Evolutionary conservation across 2,113 vertebrate genomes (phyloP).

Genomic region (Phoxinus phoxinus): DNA sequence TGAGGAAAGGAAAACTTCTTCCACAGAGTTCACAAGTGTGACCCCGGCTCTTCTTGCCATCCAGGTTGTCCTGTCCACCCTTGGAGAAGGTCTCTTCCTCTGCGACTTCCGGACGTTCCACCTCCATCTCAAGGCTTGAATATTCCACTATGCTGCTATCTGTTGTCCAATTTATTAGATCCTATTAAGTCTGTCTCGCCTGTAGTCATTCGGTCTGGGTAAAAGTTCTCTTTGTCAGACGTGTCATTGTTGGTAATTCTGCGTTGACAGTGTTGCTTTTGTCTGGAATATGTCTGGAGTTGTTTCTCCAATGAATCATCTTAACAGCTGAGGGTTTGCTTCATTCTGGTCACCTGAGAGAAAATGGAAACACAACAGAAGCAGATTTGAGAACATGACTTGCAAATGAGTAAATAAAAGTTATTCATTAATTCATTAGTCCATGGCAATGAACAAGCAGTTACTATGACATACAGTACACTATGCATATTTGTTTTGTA

Average conservation of each 20-base stretch:
- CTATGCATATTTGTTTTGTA: not conserved
- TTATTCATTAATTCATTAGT: slow-evolving; percentile 13
- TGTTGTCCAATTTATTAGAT: slow-evolving; percentile 50
- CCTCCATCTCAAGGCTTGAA: slow-evolving; percentile 72
- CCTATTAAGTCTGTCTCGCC: slow-evolving; percentile 40
- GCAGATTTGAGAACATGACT: slow-evolving; percentile 13
- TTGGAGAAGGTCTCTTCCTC: slow-evolving; percentile 60
- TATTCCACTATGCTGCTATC: slow-evolving; percentile 43
- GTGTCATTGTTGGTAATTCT: slow-evolving; percentile 32
- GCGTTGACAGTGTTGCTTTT: slow-evolving; percentile 44
- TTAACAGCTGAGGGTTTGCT: slow-evolving; percentile 22
- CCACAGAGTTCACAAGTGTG: slow-evolving; percentile 93
- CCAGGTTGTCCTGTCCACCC: slow-evolving; percentile 69
- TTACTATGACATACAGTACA: not conserved
- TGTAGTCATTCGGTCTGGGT: slow-evolving; percentile 61
- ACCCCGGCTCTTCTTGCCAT: slow-evolving; percentile 78
- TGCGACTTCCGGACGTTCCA: slow-evolving; percentile 77
- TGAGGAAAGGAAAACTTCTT: slow-evolving; percentile 94
- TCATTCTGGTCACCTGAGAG: slow-evolving; percentile 63
- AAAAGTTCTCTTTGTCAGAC: slow-evolving; percentile 27
- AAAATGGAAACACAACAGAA: slow-evolving; percentile 27
- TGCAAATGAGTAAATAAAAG: slow-evolving; percentile 16
- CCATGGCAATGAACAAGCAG: not conserved
- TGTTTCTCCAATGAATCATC: slow-evolving; percentile 42
- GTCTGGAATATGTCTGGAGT: slow-evolving; percentile 47